Evolutionary conservation across 2,797 vertebrate genomes (phyloP).

Genomic region (Pyrocephalus nanus): DNA sequence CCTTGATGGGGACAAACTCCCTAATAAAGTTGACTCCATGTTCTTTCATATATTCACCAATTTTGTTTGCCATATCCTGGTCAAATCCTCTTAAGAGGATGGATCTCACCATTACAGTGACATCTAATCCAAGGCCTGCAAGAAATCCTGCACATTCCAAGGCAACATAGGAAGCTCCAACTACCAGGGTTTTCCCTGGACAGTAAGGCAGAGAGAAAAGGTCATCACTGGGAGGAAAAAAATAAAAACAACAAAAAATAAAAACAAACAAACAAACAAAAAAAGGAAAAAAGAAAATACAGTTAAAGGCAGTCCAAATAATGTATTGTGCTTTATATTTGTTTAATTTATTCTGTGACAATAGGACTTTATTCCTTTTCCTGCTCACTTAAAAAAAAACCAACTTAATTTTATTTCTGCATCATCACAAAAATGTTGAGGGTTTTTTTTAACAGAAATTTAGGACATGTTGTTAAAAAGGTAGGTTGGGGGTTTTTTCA

Average conservation of each 20-base stretch:
- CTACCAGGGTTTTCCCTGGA: conserved; percentile 83
- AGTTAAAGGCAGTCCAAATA: not conserved
- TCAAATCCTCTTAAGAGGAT: conserved; percentile 83
- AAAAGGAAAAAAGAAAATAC: not conserved
- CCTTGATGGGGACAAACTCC: conserved; percentile 79
- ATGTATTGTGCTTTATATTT: not conserved
- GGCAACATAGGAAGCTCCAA: conserved; percentile 84
- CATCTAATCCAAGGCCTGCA: conserved; percentile 80
- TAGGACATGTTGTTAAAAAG: not conserved
- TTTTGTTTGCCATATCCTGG: conserved; percentile 81
- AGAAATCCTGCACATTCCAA: conserved; percentile 86
- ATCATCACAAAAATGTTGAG: not conserved
- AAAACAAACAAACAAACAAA: no score
- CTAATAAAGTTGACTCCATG: conserved; percentile 80
- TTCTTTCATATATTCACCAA: conserved; percentile 81
- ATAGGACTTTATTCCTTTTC: not conserved
- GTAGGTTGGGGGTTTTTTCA: not conserved
- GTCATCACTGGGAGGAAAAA: conserved; percentile 76
- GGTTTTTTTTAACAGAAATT: not conserved
- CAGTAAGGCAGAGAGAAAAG: conserved; percentile 83
- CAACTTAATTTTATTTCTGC: not conserved
- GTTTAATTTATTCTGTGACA: not conserved
- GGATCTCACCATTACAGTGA: conserved; percentile 83
- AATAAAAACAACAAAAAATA: not conserved
- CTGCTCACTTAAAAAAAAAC: not conserved